These are phyloP conservation scores for Brachyrhaphis roseni DNA, from an alignment of 2,797 vertebrate genomes.

Conservation along the genomic window DNA sequence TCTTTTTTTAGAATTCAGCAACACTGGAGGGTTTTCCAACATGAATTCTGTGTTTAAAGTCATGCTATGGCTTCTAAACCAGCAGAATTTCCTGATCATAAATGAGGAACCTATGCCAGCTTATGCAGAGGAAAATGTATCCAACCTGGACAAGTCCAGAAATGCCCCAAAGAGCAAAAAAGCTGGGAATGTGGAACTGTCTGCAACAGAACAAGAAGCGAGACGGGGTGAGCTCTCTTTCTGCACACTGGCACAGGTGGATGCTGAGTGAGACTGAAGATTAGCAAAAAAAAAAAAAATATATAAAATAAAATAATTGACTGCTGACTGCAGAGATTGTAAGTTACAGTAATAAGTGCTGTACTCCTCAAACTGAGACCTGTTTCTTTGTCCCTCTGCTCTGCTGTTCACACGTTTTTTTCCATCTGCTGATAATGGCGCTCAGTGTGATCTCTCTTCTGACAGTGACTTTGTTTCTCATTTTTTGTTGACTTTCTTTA, in stretches of 20 bases:
- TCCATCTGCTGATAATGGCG: background rate
- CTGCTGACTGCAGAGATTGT: background rate
- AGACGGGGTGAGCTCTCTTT: background rate
- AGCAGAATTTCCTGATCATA: background rate
- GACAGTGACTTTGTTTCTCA: background rate
- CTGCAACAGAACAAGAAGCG: background rate
- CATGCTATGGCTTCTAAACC: background rate
- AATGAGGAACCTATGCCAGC: background rate
- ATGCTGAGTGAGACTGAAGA: background rate
- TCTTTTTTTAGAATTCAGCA: background rate
- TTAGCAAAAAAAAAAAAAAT: background rate
- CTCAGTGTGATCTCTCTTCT: background rate
- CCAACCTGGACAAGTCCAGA: background rate
- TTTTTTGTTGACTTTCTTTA: background rate
- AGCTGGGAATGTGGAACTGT: background rate
- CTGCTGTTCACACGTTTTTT: background rate
- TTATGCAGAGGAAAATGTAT: background rate
- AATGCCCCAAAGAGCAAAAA: background rate
- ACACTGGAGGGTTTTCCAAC: background rate
- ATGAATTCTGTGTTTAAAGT: background rate
- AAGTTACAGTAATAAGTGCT: background rate
- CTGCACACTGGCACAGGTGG: background rate
- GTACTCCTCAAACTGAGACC: background rate
- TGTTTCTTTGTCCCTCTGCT: constrained; percentile 1
- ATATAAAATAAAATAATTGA: background rate